Percentiles rank a stretch among this genome's conserved stretches.
phyloP scores from a whole-genome alignment of 2,113 vertebrate genomes.

The Xiphorhynchus elegans region DNA sequence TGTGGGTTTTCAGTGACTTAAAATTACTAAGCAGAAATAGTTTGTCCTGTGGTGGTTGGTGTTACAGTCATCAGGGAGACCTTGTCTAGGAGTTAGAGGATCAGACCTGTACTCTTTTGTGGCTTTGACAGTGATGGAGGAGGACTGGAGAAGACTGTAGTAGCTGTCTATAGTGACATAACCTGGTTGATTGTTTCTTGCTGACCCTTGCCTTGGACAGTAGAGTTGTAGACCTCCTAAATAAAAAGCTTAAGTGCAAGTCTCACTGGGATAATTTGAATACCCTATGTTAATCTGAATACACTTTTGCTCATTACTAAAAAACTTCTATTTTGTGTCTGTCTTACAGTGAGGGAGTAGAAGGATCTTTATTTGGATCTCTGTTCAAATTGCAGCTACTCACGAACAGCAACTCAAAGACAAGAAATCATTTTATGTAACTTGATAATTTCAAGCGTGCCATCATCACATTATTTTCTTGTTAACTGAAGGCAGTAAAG shows the following conservation, averaged over 20 bases:
- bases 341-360: background rate
- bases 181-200: background rate
- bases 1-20: slow-evolving; percentile 33
- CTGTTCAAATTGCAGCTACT: background rate
- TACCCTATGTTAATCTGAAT: background rate
- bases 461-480: background rate
- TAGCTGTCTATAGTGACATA: background rate
- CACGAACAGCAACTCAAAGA: background rate
- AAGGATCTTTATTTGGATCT: background rate
- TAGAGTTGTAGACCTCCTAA: background rate
- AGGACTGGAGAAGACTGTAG: background rate
- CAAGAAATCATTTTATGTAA: slow-evolving; percentile 13
- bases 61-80: background rate
- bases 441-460: background rate
- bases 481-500: background rate
- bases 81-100: background rate
- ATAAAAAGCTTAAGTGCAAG: background rate
- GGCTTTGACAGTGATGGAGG: background rate
- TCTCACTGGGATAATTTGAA: background rate
- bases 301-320: background rate
- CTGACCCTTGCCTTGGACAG: background rate
- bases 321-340: background rate
- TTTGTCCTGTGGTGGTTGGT: background rate
- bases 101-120: background rate
- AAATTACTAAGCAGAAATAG: background rate